Evolutionary conservation across 2,888 invertebrate genomes (phyloP).

Genomic region (Aphodius granarius): DNA sequence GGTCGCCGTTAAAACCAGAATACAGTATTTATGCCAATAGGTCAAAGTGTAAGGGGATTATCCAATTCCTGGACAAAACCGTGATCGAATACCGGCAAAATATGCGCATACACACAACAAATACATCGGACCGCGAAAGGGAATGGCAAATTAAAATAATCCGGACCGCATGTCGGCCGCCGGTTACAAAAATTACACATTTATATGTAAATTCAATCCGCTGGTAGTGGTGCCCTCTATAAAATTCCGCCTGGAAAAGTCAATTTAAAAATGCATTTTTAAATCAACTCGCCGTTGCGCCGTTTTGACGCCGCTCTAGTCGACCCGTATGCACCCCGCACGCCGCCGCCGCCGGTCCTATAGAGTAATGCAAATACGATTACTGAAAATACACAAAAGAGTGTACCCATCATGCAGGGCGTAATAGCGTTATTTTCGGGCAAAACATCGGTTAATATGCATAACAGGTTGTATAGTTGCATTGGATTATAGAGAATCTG

Average conservation of each 20-base stretch:
- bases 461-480: not conserved
- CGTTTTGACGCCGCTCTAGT: not conserved
- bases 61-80: not conserved
- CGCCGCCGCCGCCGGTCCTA: not conserved
- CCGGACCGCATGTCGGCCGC: not conserved
- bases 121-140: not conserved
- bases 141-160: not conserved
- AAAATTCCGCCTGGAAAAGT: constrained; percentile 7
- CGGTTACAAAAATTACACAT: constrained; percentile 9
- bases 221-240: constrained; percentile 2
- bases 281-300: constrained; percentile 10
- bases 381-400: not conserved
- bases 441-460: not conserved
- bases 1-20: not conserved
- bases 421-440: not conserved
- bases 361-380: not conserved
- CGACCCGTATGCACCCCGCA: too few species aligned
- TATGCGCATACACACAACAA: not conserved
- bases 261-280: constrained; percentile 9
- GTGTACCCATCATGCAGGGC: not conserved
- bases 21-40: not conserved
- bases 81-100: not conserved
- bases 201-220: constrained; percentile 11
- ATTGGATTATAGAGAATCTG: not conserved
- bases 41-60: not conserved